phyloP scores from a whole-genome alignment of 2,888 invertebrate species.

The Odontocerum albicorne region DNA sequence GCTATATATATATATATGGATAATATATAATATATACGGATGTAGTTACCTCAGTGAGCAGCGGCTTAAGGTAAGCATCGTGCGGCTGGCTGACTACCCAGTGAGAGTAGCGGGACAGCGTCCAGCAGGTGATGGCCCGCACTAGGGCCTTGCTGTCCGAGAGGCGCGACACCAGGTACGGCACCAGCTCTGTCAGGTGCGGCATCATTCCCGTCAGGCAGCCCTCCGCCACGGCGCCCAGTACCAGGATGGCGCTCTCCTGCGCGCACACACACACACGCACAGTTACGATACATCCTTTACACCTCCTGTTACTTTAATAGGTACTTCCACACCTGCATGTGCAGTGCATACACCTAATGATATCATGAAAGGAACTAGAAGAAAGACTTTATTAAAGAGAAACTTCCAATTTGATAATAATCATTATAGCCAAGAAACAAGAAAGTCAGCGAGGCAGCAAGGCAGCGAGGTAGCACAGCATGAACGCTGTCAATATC shows the following conservation, averaged over 20 bases:
- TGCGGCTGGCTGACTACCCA: slow-evolving; percentile 98
- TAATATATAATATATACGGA: too few relatives aligned
- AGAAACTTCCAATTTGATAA: too few relatives aligned
- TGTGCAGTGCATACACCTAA: too few relatives aligned
- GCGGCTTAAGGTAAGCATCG: slow-evolving; percentile 88
- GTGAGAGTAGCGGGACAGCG: slow-evolving; percentile 94
- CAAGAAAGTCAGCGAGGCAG: too few relatives aligned
- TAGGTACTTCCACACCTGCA: too few relatives aligned
- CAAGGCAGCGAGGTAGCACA: too few relatives aligned
- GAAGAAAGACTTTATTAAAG: too few relatives aligned
- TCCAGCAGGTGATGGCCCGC: slow-evolving; percentile 99
- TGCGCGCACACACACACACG: slow-evolving; percentile 35
- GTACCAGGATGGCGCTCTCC: slow-evolving; percentile 89
- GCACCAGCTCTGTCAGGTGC: slow-evolving; percentile 94
- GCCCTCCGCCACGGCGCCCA: slow-evolving; percentile 92
- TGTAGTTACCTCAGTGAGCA: slow-evolving; percentile 91
- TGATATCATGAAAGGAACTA: too few relatives aligned
- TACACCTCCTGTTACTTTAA: too few relatives aligned
- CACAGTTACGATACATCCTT: neutral
- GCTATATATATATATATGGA: too few relatives aligned
- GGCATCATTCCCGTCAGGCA: slow-evolving; percentile 97
- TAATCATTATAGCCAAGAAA: too few relatives aligned
- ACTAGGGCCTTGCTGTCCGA: slow-evolving; percentile 95
- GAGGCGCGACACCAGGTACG: slow-evolving; percentile 91
- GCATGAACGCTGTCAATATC: too few relatives aligned